Conservation (phyloP, 2,888 invertebrate genomes). For the Clepsis dumicolana region DNA sequence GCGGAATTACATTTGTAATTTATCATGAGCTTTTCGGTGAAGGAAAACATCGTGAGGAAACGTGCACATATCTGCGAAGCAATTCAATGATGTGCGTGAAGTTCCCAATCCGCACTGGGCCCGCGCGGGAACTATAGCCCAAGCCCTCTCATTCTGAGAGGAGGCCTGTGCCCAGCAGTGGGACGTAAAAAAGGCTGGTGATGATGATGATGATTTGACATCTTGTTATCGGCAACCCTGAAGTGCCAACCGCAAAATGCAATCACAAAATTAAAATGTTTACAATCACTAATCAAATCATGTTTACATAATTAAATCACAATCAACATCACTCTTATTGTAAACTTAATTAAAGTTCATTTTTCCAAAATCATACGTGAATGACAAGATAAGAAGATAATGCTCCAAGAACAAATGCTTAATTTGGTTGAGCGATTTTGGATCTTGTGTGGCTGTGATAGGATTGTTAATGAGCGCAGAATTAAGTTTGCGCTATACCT, state of each 20-base stretch:
- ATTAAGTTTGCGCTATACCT: conserved; percentile 18
- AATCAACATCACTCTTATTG: not conserved
- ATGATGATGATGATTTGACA: no score
- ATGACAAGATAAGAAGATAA: conserved; percentile 21
- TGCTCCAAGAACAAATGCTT: conserved; percentile 4
- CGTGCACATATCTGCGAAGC: no score
- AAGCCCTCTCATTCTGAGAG: no score
- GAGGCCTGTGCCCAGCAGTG: no score
- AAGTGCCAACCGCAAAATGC: conserved; percentile 6
- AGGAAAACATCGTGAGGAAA: no score
- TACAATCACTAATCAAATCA: conserved; percentile 6
- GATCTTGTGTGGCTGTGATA: not conserved
- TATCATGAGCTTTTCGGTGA: no score
- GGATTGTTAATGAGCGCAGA: not conserved
- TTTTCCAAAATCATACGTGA: not conserved
- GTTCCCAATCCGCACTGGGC: no score
- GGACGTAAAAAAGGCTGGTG: no score
- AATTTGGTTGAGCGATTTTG: conserved; percentile 3
- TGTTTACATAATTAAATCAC: conserved; percentile 1
- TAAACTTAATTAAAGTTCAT: not conserved
- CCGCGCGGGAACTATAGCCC: no score
- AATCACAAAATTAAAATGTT: conserved; percentile 26
- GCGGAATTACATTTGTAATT: no score
- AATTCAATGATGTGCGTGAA: no score
- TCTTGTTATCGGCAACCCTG: conserved; percentile 12